Evolutionary conservation across 2,113 vertebrate species (phyloP), one percentile per base, ranked within the genome.

Genomic region (Hypomesus transpacificus): DNA sequence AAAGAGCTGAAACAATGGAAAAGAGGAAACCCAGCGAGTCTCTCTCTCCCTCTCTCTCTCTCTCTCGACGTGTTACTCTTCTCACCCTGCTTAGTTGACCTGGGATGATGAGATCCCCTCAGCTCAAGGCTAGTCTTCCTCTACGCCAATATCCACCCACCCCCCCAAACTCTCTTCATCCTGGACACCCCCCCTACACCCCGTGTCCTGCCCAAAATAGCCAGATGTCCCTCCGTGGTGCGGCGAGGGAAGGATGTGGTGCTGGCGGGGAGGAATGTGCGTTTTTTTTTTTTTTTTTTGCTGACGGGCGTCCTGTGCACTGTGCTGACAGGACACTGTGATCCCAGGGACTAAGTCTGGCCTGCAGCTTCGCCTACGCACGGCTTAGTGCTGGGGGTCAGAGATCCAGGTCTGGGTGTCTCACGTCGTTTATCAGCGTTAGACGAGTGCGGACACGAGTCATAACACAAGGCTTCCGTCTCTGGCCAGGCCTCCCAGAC

Each of bases 201-300:
- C 24, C 54, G 26, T 59, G 16, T 73, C 34, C 50, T 22, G 16
- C 24, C 64, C 3, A 18, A 14, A 14, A 54, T 66, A 24, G 61
- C 3, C 1, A 52, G 21, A 9, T 70, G 71, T 78, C 76, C 74
- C 60, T 34, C 4, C 53, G 68, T 22, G 75, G 78, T 71, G 79
- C 81, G 68, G 22, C 65, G 66, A 73, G 77, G 85, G 86, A 88
- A 89, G 89, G 89, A 91, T 90, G 86, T 91, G 84, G 87, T 75
- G 76, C 68, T 50, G 82, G 56, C 69, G 57, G 57, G 58, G 31
- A 81, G 72, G 83, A 85, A 87, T 87, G 86, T 77, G 69, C 79
- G 68, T 1, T 83, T 84, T 89, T 88, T 66, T 88, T 77, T 68
- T 80, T 66, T 1, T 83, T 84, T 89, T 88, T 66, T 88, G 88